phyloP scores from a whole-genome alignment of 2,888 invertebrate species.

The Pammene aurita region DNA sequence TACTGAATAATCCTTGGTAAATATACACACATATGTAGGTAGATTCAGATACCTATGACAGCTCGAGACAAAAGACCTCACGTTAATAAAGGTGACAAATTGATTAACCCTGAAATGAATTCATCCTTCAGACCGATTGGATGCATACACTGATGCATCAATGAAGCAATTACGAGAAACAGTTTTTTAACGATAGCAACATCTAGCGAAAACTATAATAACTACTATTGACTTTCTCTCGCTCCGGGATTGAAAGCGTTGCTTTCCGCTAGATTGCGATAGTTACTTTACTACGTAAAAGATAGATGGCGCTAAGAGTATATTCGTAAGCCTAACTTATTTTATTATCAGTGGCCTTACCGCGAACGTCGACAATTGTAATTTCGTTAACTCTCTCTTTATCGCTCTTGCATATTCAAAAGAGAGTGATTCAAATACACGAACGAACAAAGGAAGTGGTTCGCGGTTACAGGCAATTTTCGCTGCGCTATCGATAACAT shows the following conservation, averaged over 20 bases:
- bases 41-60: neutral
- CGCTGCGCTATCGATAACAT: conserved; percentile 1
- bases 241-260: conserved; percentile 6
- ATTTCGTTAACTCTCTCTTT: too few species aligned
- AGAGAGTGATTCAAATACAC: too few species aligned
- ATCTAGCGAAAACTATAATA: conserved; percentile 46
- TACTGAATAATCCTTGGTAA: too few species aligned
- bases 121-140: conserved; percentile 31
- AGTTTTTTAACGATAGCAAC: conserved; percentile 43
- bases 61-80: conserved; percentile 10
- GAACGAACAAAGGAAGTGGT: too few species aligned
- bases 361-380: too few species aligned
- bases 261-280: conserved; percentile 48
- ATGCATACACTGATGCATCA: conserved; percentile 6
- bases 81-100: conserved; percentile 37
- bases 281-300: conserved; percentile 20
- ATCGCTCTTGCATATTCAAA: too few species aligned
- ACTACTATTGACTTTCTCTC: conserved; percentile 38
- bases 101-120: conserved; percentile 39
- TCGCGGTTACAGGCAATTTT: too few species aligned
- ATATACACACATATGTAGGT: neutral
- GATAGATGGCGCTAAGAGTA: conserved; percentile 59
- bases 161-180: conserved; percentile 1
- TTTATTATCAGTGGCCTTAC: conserved; percentile 11
- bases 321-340: neutral